Evolutionary conservation across 1,140 invertebrate species (phyloP).

Genomic region (Tachypleus tridentatus): DNA sequence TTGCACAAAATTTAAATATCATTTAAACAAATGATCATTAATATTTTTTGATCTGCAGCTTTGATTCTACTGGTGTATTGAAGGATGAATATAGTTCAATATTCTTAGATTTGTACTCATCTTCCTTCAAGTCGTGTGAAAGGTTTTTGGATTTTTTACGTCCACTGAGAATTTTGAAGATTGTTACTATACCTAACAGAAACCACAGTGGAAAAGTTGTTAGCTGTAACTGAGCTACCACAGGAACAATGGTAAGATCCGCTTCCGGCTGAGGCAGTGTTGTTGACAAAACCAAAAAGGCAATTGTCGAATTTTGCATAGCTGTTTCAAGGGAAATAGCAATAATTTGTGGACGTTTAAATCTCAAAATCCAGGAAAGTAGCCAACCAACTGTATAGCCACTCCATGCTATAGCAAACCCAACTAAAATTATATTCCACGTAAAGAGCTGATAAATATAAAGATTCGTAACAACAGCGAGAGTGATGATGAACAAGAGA

Average conservation of each 20-base stretch:
- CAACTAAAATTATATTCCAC: constrained; percentile 30
- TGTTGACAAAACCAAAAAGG: constrained; percentile 35
- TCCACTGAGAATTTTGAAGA: no score
- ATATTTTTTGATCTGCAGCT: no score
- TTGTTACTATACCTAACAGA: not conserved
- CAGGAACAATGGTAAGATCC: constrained; percentile 34
- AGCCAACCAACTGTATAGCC: constrained; percentile 40
- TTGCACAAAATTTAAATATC: no score
- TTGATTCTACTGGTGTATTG: no score
- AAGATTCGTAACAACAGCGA: constrained; percentile 38
- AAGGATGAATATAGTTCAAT: no score
- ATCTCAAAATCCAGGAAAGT: constrained; percentile 16
- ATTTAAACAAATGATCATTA: no score
- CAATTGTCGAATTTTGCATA: constrained; percentile 39
- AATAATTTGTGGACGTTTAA: constrained; percentile 29
- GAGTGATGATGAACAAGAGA: constrained; percentile 13
- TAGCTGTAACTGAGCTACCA: constrained; percentile 29
- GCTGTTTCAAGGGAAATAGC: constrained; percentile 42
- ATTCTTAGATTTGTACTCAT: no score
- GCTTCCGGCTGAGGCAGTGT: constrained; percentile 37
- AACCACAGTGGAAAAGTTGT: constrained; percentile 26
- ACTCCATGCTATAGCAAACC: constrained; percentile 38
- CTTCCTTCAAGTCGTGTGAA: no score
- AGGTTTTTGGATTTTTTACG: no score
- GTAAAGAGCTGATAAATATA: constrained; percentile 40